A percentile compares a stretch with the other conserved stretches of the same genome.
phyloP scores from a whole-genome alignment of 2,888 invertebrate species.

The Sesamia inferens region DNA sequence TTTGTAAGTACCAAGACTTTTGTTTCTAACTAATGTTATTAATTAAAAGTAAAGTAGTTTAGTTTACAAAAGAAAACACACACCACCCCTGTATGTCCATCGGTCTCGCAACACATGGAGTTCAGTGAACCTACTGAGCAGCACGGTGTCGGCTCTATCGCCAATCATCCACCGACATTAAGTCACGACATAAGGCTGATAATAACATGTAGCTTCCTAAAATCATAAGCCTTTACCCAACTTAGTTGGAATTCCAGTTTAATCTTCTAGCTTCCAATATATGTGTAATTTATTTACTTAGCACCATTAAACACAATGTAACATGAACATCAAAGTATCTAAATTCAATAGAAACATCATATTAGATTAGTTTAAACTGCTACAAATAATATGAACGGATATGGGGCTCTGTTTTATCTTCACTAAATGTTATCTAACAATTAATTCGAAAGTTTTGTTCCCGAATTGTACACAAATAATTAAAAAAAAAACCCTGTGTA shows the following conservation, averaged over 20 bases:
- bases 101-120: too few species aligned
- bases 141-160: too few species aligned
- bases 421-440: conserved; percentile 17
- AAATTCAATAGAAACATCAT: conserved; percentile 19
- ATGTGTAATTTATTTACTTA: neutral
- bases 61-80: too few species aligned
- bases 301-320: neutral
- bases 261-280: neutral
- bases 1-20: too few species aligned
- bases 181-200: neutral
- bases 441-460: conserved; percentile 7
- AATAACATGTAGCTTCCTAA: neutral
- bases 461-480: neutral
- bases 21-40: too few species aligned
- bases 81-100: too few species aligned
- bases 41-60: too few species aligned
- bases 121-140: too few species aligned
- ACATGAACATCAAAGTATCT: conserved; percentile 2
- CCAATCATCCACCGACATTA: too few species aligned
- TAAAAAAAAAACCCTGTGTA: neutral
- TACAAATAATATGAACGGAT: neutral
- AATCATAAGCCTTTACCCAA: neutral
- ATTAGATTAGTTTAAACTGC: conserved; percentile 3
- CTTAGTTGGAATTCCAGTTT: too few species aligned
- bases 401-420: conserved; percentile 13